Base-by-base conservation (phyloP, 2,113 vertebrate species). In the Takifugu bimaculatus region DNA sequence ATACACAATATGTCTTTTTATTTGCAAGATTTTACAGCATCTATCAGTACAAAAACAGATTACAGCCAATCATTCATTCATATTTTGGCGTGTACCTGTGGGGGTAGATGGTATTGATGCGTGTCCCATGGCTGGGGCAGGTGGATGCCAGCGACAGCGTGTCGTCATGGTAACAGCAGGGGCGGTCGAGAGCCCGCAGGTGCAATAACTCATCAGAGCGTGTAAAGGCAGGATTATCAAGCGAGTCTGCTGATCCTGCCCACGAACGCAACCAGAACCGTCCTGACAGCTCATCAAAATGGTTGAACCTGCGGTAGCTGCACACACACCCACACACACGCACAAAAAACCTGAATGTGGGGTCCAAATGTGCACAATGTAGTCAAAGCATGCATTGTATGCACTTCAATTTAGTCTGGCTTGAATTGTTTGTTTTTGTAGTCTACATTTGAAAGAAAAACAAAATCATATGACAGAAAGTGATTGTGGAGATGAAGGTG, bases 221-320 rank as follows among this genome's bases (percentile, higher is more conserved):
- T 51, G 89, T 92, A 72, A 94, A 95, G 45, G 86, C 93, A 0
- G 91, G 92, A 73, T 96, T 94, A 74, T 96, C 93, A 79, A 95
- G 77, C 0, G 94, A 94, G 70, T 91, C 93, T 10, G 86, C 88
- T 2, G 92, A 93, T 13, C 87, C 88, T 0, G 88, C 84, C 85
- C 83, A 78, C 0, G 93, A 93, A 35, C 87, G 88, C 0, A 90
- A 83, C 93, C 93, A 95, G 87, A 93, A 93, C 45, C 89, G 93
- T 0, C 86, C 92, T 0, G 94, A 94, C 68, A 95, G 85, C 1
- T 95, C 94, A 6, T 96, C 94, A 20, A 94, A 93, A 27, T 93
- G 93, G 85, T 94, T 94, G 86, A 96, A 96, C 63, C 92, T 90
- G 25, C 91, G 90, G 59, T 95, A 95, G 79, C 94, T 96, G 28